Base-by-base conservation (phyloP, 2,797 vertebrate genomes). In the Ataeniobius toweri region DNA sequence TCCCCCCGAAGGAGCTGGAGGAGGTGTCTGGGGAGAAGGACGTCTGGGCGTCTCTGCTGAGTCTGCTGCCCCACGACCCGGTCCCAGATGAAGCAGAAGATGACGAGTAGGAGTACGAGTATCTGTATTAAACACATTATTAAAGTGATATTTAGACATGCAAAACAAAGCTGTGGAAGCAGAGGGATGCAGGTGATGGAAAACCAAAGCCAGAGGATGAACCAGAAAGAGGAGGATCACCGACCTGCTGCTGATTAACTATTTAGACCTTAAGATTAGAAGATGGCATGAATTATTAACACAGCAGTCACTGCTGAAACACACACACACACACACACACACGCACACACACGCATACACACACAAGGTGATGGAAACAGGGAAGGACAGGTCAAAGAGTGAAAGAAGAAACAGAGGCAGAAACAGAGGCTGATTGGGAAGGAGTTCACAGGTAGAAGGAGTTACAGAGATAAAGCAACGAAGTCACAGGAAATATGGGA, bases 261-360 rank as follows among this genome's bases (percentile, higher is more conserved):
- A 41, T 67, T 67, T 41, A 44, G 12, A 14, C 39, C 65, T 14
- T 6, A 24, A 67, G 65, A 68, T 68, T 68, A 68, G 39, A 68
- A 44, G 65, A 68, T 44, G 39, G 39, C 18, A 41, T 68, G 39
- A 68, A 44, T 44, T 68, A 68, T 68, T 68, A 68, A 68, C 9
- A 0, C 10, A 0, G 65, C 39, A n/a, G 39, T 68, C 5, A 68
- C 65, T 6, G 22, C 22, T 24, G 65, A n/a, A 68, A 68, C 65
- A 67, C 63, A 41, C 63, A 67, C 63, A 22, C 28, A 36, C 28
- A 36, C 48, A 50, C 48, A 50, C 48, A 68, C 65, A 67, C 63
- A 41, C 63, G 41, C 63, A 22, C 28, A 36, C 28, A 68, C 65
- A 67, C 63, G 24, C 63, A 67, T 36, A 22, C 28, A 36, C 28